phyloP scores from a whole-genome alignment of 1,140 invertebrate genomes.

The Mylabris phalerata region DNA sequence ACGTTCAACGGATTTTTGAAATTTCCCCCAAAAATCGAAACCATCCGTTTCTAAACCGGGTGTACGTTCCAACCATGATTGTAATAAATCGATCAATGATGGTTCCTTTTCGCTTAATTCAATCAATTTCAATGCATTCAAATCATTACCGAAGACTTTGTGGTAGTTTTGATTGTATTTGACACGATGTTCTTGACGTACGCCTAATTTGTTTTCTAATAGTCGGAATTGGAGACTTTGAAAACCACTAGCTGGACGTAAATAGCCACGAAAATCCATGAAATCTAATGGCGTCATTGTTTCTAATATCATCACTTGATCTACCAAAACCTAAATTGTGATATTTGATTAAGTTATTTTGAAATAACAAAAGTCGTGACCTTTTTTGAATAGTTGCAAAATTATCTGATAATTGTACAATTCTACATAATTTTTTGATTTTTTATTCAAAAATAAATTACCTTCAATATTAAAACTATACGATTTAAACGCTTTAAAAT shows the following conservation, averaged over 20 bases:
- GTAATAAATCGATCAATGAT: constrained; percentile 75
- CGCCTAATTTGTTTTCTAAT: constrained; percentile 93
- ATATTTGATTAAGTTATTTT: no score
- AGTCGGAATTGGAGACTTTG: constrained; percentile 95
- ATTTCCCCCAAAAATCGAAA: constrained; percentile 93
- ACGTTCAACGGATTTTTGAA: constrained; percentile 65
- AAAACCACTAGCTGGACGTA: constrained; percentile 94
- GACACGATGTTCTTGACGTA: constrained; percentile 79
- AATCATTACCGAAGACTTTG: constrained; percentile 74
- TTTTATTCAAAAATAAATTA: constrained; percentile 42
- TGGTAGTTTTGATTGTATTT: constrained; percentile 92
- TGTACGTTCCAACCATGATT: constrained; percentile 90
- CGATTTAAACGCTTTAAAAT: constrained; percentile 88
- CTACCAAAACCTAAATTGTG: constrained; percentile 71
- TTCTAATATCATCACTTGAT: constrained; percentile 95
- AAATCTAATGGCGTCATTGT: constrained; percentile 98
- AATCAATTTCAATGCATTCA: constrained; percentile 62
- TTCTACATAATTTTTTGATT: no score
- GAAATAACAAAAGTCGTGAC: no score
- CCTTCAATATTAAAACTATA: constrained; percentile 91
- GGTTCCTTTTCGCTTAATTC: constrained; percentile 74
- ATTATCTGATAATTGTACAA: no score
- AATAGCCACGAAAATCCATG: constrained; percentile 88
- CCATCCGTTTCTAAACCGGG: constrained; percentile 78
- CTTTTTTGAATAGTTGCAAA: no score